phyloP scores from a whole-genome alignment of 2,888 invertebrate genomes.

The Pterobdella sp. region DNA sequence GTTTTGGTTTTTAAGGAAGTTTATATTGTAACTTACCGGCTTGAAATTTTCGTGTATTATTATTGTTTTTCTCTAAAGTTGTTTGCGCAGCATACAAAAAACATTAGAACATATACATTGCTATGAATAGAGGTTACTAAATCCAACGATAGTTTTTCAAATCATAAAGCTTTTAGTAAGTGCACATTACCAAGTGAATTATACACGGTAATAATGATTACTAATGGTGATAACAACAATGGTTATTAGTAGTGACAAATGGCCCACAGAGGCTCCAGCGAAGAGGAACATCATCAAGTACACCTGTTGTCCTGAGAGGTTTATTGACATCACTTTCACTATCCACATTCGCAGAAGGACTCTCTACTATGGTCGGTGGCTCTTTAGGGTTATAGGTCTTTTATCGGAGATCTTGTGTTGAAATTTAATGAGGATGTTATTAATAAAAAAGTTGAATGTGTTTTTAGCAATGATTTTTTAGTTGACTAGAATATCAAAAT shows the following conservation, averaged over 20 bases:
- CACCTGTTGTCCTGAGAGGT: constrained; percentile 39
- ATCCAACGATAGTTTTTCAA: no score
- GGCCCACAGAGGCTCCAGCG: constrained; percentile 33
- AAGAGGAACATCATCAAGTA: constrained; percentile 36
- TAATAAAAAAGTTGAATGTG: no score
- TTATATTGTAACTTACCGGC: not conserved
- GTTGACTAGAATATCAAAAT: no score
- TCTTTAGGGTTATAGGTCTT: not conserved
- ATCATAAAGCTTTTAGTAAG: no score
- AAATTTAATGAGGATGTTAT: no score
- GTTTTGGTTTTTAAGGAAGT: not conserved
- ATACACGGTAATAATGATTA: no score
- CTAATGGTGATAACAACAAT: no score
- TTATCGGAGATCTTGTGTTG: no score
- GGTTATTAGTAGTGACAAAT: no score
- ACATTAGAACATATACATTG: not conserved
- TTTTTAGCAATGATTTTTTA: no score
- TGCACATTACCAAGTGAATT: no score
- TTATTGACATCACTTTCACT: constrained; percentile 41
- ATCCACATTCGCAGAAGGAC: constrained; percentile 37
- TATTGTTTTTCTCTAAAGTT: not conserved
- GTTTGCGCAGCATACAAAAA: not conserved
- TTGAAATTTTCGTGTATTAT: not conserved
- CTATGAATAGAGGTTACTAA: not conserved
- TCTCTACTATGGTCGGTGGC: constrained; percentile 32